A percentile compares a stretch with the other conserved stretches of the same genome.
Evolutionary conservation across 2,113 vertebrate genomes (phyloP).

Genomic region (Chlamydotis undulata): DNA sequence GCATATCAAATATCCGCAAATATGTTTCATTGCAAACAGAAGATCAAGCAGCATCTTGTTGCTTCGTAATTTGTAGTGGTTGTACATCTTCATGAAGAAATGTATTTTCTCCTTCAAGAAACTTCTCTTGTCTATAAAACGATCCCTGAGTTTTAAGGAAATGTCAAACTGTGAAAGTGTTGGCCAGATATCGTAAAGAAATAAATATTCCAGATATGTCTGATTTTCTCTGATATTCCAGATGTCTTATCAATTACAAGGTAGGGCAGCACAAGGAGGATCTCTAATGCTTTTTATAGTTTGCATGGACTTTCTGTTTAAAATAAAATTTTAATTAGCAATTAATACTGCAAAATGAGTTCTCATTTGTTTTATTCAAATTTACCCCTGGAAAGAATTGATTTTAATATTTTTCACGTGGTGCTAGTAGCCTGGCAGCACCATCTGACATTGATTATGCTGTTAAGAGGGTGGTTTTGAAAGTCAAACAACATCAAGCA

Average conservation of each 20-base stretch:
- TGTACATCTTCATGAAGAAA: background rate
- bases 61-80: background rate
- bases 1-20: background rate
- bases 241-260: background rate
- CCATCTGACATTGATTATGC: background rate
- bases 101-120: background rate
- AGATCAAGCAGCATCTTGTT: background rate
- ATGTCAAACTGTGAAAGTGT: background rate
- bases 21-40: background rate
- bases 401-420: background rate
- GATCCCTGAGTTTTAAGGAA: background rate
- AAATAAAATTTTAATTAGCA: background rate
- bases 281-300: background rate
- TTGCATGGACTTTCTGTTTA: background rate
- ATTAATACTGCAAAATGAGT: background rate
- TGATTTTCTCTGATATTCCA: background rate
- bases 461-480: background rate
- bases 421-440: background rate
- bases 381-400: background rate
- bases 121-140: background rate
- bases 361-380: background rate
- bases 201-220: background rate
- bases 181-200: background rate
- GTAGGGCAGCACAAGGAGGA: background rate
- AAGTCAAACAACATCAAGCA: background rate